These are phyloP conservation scores for Melanostoma scalare DNA, from an alignment of 2,888 invertebrate genomes.

Conservation along the genomic window DNA sequence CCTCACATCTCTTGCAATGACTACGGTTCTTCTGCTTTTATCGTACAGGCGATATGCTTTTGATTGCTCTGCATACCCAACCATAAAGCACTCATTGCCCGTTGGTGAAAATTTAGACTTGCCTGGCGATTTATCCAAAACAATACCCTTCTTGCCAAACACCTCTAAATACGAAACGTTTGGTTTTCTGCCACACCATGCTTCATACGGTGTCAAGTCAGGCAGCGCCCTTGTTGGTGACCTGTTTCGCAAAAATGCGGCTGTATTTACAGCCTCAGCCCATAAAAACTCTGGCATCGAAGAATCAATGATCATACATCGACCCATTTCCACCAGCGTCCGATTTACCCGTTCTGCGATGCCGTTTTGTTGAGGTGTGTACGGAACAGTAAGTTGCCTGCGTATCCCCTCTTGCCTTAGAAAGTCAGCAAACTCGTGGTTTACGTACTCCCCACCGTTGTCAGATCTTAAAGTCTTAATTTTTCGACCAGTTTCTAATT, in stretches of 20 bases:
- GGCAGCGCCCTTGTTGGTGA: too few species aligned
- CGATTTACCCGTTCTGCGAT: conserved; percentile 3
- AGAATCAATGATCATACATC: conserved; percentile 9
- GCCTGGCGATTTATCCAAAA: conserved; percentile 50
- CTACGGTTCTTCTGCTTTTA: conserved; percentile 14
- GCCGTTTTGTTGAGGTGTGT: conserved; percentile 13
- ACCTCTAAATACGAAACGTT: conserved; percentile 35
- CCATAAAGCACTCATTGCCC: conserved; percentile 29
- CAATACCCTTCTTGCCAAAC: conserved; percentile 50
- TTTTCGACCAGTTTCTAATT: conserved; percentile 18
- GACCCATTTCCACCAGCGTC: conserved; percentile 4
- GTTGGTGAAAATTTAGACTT: conserved; percentile 39
- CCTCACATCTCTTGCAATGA: neutral
- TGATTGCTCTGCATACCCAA: conserved; percentile 29
- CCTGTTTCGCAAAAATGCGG: too few species aligned
- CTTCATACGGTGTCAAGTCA: too few species aligned
- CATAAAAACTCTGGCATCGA: neutral
- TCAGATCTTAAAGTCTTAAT: conserved; percentile 2
- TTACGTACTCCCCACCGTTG: conserved; percentile 11
- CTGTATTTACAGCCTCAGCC: conserved; percentile 3
- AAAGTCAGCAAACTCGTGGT: neutral
- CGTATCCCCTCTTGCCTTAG: conserved; percentile 11
- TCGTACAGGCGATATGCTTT: conserved; percentile 34
- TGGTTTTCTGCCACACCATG: conserved; percentile 40
- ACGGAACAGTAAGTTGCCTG: conserved; percentile 23